Conservation (phyloP, 1,140 invertebrate species). For the Bilobella aurantiaca region DNA sequence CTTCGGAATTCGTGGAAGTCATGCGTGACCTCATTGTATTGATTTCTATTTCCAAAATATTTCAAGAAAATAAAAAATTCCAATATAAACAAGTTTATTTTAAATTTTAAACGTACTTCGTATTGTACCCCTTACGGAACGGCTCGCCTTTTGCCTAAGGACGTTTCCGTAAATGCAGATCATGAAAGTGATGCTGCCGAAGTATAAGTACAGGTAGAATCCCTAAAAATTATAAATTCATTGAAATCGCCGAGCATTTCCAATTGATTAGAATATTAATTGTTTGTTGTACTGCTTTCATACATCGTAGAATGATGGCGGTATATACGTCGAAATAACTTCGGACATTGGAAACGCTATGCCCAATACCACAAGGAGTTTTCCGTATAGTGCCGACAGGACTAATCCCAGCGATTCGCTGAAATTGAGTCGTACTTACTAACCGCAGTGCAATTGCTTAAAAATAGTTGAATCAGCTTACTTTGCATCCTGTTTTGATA, state of each 20-base stretch:
- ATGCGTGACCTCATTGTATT: slow-evolving; percentile 29
- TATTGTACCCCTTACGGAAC: background rate
- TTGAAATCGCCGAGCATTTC: background rate
- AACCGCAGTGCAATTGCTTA: slow-evolving; percentile 20
- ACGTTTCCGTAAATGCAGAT: background rate
- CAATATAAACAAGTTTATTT: background rate
- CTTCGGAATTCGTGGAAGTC: slow-evolving; percentile 8
- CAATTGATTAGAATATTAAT: too few relatives aligned
- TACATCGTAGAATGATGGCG: slow-evolving; percentile 77
- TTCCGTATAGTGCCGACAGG: slow-evolving; percentile 84
- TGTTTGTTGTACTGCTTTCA: too few relatives aligned
- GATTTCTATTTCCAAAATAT: slow-evolving; percentile 21
- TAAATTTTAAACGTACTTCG: too few relatives aligned
- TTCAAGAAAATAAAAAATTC: background rate
- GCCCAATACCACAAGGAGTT: slow-evolving; percentile 84
- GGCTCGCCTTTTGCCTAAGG: background rate
- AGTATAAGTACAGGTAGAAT: slow-evolving; percentile 72
- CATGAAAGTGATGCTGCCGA: slow-evolving; percentile 63
- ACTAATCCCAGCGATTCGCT: slow-evolving; percentile 74
- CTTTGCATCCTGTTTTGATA: background rate
- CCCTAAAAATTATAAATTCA: slow-evolving; percentile 45
- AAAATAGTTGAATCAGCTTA: too few relatives aligned
- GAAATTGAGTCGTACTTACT: slow-evolving; percentile 25
- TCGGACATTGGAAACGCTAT: slow-evolving; percentile 85
- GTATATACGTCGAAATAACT: slow-evolving; percentile 79